Percentiles rank a stretch among this genome's conserved stretches.
Evolutionary conservation across 2,113 vertebrate species (phyloP).

Genomic region (Gila orcuttii): DNA sequence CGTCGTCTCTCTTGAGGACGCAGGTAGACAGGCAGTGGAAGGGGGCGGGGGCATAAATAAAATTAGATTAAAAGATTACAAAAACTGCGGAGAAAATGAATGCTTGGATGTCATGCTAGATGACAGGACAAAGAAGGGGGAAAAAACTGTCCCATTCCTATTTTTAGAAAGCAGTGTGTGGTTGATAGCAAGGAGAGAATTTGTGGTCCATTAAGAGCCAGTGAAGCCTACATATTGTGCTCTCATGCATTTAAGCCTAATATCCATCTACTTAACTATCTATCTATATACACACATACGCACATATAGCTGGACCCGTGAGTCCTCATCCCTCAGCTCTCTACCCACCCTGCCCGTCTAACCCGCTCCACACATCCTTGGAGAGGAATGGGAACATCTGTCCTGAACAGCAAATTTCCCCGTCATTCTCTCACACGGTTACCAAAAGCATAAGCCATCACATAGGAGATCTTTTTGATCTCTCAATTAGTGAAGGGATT

Average conservation of each 20-base stretch:
- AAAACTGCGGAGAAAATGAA: not conserved
- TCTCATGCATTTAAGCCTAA: conserved; percentile 57
- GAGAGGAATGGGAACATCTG: conserved; percentile 7
- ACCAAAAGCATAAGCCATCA: not conserved
- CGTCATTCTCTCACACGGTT: not conserved
- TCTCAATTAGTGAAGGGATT: not conserved
- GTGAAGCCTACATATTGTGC: conserved; percentile 61
- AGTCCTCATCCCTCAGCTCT: conserved; percentile 3
- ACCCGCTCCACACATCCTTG: not conserved
- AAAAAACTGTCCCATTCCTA: conserved; percentile 26
- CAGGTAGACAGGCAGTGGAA: not conserved
- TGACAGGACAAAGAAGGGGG: conserved; percentile 11
- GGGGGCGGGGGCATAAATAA: conserved; percentile 33
- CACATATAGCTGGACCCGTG: not conserved
- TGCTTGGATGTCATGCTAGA: conserved; percentile 15
- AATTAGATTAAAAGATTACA: conserved; percentile 51
- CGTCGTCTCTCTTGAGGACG: conserved; percentile 43
- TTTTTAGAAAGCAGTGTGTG: conserved; percentile 50
- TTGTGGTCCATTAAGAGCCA: conserved; percentile 69
- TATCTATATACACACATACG: not conserved
- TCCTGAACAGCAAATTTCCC: not conserved
- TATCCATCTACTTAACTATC: conserved; percentile 26
- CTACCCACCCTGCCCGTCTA: not conserved
- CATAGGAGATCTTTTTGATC: not conserved
- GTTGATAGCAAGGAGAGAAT: conserved; percentile 27